Evolutionary conservation across 2,113 vertebrate genomes (phyloP), one percentile per base, ranked within the genome.

Genomic region (Poicephalus gulielmi): DNA sequence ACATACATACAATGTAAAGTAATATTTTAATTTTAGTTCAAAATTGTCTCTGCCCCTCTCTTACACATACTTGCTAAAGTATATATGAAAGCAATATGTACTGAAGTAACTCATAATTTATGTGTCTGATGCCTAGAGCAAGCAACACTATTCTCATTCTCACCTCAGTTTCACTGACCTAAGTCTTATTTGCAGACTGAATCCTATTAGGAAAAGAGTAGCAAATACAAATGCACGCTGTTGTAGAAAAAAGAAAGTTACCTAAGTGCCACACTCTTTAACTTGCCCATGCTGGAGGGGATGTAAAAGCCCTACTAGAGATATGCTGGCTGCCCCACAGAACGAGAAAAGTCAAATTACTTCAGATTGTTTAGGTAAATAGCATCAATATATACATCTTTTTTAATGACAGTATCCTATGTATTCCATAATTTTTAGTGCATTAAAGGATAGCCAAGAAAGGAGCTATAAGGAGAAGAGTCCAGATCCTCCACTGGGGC

Each of bases 31-130:
- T n/a, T 78, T 68, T 30, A 3, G 2, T 8, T 78, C 12, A 78
- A 14, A 3, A 10, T 55, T 86, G 27, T 49, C 27, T 64, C 50
- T 28, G 31, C 11, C 60, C 47, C 17, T 64, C 28, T n/a, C 7
- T 20, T 4, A 67, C 1, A 37, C 8, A 44, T 2, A 25, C 0
- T 1, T 27, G 11, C 3, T 13, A 55, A 53, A n/a, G 10, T 11
- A 44, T 4, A 7, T 17, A 69, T 1, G 4, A 83, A n/a, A 59
- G 76, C 44, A 67, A 18, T 1, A 55, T 0, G 2, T 7, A 11
- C 22, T 83, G 22, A 28, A 43, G 1, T 18, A 69, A 75, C 23
- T 41, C n/a, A 1, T 39, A 76, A 46, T 12, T 44, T 2, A 1
- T 2, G 27, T 33, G 10, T 59, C 10, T 3, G 33, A 60, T 53